Evolutionary conservation across 1,140 invertebrate genomes (phyloP), one percentile per base, ranked within the genome.

Genomic region (Cylas formicarius): DNA sequence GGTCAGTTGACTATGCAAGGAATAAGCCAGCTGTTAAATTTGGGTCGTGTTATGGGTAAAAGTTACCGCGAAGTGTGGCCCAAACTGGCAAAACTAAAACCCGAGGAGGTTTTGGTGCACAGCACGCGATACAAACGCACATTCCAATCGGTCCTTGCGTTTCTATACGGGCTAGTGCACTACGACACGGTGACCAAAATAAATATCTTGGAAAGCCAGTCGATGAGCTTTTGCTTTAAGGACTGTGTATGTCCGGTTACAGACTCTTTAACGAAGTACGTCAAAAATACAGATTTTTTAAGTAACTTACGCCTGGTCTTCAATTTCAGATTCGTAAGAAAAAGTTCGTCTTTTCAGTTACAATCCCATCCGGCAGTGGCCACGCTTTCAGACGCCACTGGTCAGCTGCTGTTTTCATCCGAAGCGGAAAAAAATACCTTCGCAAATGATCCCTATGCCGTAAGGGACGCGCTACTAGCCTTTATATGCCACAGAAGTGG

Each of bases 91-190:
- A 53, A 46, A 52, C 66, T 66, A 28, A 62, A 57, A 27, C 66
- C 67, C 54, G 76, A 78, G 13, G 80, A 87, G 39, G 68, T 90
- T 16, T 63, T 82, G 16, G 72, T 86, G 2, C 86, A 82, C 57
- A 86, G 84, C 44, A 95, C 90, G 0, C 73, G 82, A 23, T 90
- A 90, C 63, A 71, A 85, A 5, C 74, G 91, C 56, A 95, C 91
- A 8, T 89, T 89, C 51, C 90, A 95, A 65, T 93, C 89, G 58
- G 81, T 82, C 3, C 66, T 90, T 23, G 86, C 87, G 2, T 72
- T 91, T 47, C 61, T 90, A 8, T 90, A 81, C 68, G 77, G 82
- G 0, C 75, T 89, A 43, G 63, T 90, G 14, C 76, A 82, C 8
- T 67, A 71, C 44, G 52, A 73, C 58, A 56, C 51, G 4, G 49